These are phyloP conservation scores for Tuberolachnus salignus DNA, from an alignment of 2,888 invertebrate genomes.

Conservation along the genomic window DNA sequence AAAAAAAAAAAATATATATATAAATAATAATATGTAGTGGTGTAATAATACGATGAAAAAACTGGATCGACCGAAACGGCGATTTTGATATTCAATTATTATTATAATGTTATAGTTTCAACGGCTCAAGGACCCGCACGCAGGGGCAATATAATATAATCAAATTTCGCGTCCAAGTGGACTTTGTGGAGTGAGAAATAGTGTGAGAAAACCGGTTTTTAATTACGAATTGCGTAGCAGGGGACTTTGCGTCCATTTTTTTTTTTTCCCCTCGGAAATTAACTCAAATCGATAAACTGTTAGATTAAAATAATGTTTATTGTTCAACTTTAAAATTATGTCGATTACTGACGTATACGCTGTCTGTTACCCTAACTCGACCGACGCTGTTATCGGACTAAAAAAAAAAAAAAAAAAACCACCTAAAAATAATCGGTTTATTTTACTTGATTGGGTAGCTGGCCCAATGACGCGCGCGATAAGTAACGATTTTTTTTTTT, in stretches of 20 bases:
- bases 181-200: neutral
- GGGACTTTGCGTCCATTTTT: too few species aligned
- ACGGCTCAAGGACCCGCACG: slow-evolving; percentile 8
- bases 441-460: too few species aligned
- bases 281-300: too few species aligned
- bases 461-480: too few species aligned
- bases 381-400: too few species aligned
- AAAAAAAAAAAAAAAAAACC: neutral
- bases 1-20: neutral
- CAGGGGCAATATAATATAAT: neutral
- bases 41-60: neutral
- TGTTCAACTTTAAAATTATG: too few species aligned
- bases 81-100: slow-evolving; percentile 16
- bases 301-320: too few species aligned
- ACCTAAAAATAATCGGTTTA: too few species aligned
- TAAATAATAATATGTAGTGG: neutral
- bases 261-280: too few species aligned
- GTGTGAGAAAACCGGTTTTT: slow-evolving; percentile 6
- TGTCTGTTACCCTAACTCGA: too few species aligned
- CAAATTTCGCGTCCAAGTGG: neutral
- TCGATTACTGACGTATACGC: too few species aligned
- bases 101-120: neutral
- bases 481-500: too few species aligned
- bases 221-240: slow-evolving; percentile 22
- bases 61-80: neutral